Evolutionary conservation across 2,797 vertebrate species (phyloP).

Genomic region (Falco rusticolus): DNA sequence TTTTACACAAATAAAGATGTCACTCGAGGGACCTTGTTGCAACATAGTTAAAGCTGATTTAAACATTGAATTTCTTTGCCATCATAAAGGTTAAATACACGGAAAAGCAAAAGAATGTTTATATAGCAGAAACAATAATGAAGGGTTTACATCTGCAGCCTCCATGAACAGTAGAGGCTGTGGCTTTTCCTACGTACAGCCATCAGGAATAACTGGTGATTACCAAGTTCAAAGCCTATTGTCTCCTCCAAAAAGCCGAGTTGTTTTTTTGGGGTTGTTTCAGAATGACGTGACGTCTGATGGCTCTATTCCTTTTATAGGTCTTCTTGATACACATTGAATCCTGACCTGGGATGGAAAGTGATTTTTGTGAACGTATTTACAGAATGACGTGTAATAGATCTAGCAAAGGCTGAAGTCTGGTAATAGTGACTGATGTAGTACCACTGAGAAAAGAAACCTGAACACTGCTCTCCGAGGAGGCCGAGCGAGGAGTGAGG

Average conservation of each 20-base stretch:
- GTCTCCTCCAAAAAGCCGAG: not conserved
- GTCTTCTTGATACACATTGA: not conserved
- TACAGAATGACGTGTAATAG: not conserved
- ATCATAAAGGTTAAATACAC: slow-evolving; percentile 28
- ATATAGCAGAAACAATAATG: slow-evolving; percentile 37
- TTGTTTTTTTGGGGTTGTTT: slow-evolving; percentile 1
- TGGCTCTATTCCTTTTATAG: not conserved
- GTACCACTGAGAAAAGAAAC: slow-evolving; percentile 18
- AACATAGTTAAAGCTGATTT: slow-evolving; percentile 42
- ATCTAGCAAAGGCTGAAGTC: not conserved
- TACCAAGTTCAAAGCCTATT: slow-evolving; percentile 10
- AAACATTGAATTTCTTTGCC: slow-evolving; percentile 18
- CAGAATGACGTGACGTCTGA: not conserved
- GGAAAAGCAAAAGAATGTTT: slow-evolving; percentile 7
- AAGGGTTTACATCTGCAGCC: slow-evolving; percentile 26
- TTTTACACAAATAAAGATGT: slow-evolving; percentile 19
- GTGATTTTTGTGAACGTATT: slow-evolving; percentile 23
- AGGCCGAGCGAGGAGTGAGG: not conserved
- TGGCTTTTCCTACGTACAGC: slow-evolving; percentile 34
- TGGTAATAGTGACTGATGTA: slow-evolving; percentile 24
- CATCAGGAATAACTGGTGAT: slow-evolving; percentile 37
- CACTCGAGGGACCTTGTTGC: slow-evolving; percentile 2
- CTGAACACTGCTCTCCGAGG: not conserved
- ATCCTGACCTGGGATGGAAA: not conserved
- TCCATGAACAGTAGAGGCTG: not conserved